Evolutionary conservation across 53 echinoderm and acorn worm genomes (phyloP), one percentile per base, ranked within the genome.

Genomic region (Zoroaster sp.): DNA sequence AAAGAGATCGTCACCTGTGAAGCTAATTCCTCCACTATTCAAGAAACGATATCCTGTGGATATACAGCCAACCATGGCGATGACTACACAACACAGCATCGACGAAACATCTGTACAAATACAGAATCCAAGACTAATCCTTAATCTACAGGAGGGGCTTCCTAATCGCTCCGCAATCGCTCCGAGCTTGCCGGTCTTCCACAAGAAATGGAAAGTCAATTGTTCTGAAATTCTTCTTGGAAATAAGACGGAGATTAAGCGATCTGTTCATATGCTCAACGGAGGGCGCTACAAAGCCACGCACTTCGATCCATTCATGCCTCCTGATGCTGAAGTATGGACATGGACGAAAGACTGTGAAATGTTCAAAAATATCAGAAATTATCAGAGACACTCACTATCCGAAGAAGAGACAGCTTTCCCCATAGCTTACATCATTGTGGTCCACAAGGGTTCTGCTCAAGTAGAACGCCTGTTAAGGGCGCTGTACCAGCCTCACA

Each of bases 401-500:
- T 93, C 92, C 31, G 70, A 80, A 33, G 94, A 92, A 68, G 92
- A 92, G 53, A 40, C 40, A 5, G 66, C 83, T 34, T 94, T 89
- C 32, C 92, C 94, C 12, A 38, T 94, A 12, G 94, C 94, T 14
- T 94, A 90, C 39, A 94, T 86, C 15, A 90, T 94, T n/a, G 78
- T 91, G 35, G 72, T 73, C 30, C 94, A 94, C 66, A 73, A 72
- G n/a, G 77, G 90, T 20, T 70, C 93, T 34, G 94, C 94, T 2
- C 94, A 94, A 25, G 83, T 91, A 3, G 94, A 94, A 33, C 81
- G 91, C 3, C 74, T 91, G 25, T 41, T 94, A 28, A 88, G 77
- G 34, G 88, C 91, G 25, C 91, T 94, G 7, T 94, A 90, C 40
- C 88, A 90, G 23, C 95, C 93, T 6, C 95, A 95, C 18, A 95